phyloP scores from a whole-genome alignment of 2,797 vertebrate genomes.

The Astyanax mexicanus region DNA sequence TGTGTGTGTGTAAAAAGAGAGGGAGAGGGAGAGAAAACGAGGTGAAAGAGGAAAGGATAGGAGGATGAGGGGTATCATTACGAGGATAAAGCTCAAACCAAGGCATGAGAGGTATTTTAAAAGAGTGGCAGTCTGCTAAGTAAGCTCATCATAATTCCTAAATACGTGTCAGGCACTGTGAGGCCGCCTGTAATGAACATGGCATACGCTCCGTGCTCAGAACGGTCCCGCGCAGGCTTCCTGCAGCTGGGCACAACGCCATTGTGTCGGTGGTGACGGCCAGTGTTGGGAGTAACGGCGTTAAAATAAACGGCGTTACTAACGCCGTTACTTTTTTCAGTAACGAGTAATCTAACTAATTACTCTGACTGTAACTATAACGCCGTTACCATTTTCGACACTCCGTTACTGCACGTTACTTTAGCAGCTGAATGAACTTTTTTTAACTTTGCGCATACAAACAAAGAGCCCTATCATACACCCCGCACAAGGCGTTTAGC shows the following conservation, averaged over 20 bases:
- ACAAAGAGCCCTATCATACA: too few species aligned
- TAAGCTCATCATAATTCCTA: conserved; percentile 51
- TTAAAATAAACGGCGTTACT: too few species aligned
- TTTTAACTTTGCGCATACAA: too few species aligned
- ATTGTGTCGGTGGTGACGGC: not conserved
- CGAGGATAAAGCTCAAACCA: conserved; percentile 23
- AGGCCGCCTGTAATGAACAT: conserved; percentile 40
- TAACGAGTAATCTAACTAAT: too few species aligned
- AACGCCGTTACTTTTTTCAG: too few species aligned
- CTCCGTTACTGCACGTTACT: too few species aligned
- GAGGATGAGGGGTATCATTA: conserved; percentile 24
- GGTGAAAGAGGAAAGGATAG: conserved; percentile 13
- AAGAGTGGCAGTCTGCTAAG: conserved; percentile 27
- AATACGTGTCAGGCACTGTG: conserved; percentile 42
- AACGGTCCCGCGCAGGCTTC: not conserved
- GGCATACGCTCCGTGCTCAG: not conserved
- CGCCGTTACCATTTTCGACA: too few species aligned
- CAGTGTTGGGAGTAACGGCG: too few species aligned
- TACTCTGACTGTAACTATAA: too few species aligned
- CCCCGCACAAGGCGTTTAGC: too few species aligned
- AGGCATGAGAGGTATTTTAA: conserved; percentile 32
- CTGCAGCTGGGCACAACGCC: not conserved
- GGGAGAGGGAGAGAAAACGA: not conserved
- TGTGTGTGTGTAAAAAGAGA: not conserved
- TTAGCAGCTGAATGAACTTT: too few species aligned